Base-by-base conservation (phyloP, 35 echinoderm and acorn worm species). In the Amphiura filiformis region DNA sequence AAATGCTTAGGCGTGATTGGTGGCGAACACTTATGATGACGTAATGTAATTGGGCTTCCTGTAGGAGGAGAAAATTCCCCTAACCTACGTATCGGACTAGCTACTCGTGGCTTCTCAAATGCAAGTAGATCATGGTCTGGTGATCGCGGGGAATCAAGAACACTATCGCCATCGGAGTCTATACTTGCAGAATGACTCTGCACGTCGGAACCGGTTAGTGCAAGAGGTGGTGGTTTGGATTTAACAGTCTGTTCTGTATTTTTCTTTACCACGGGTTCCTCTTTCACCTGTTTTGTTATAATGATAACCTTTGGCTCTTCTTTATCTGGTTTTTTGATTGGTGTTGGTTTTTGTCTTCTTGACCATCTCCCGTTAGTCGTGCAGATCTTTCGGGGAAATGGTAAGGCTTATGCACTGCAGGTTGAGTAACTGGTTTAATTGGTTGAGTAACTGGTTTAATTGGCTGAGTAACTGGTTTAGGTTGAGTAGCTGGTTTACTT, bases 1-100 rank as follows among this genome's bases (percentile, higher is more conserved):
- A 85, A 35, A 70, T 88, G 82, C 40, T 96, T 96, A 0, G 94
- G 94, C 0, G 94, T 96, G 36, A 92, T 83, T 17, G 94, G 94
- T 56, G 94, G 94, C 28, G 94, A 96, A 36, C 15, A 70, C 26
- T 70, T 70, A 70, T 70, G 61, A 70, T 70, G 61, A n/a, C 61
- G 1, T 70, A 96, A 92, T 34, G 90, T 86, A 56, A 92, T 83
- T n/a, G 90, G 86, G 82, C 90, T 92, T 5, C 84, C 83, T 31
- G 76, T 76, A 65, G 94, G 94, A 33, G 93, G 91, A 4, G 86
- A 80, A 32, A 91, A 80, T 32, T 96, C 90, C n/a, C 75, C 79
- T 3, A 89, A 78, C 86, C 87, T 85, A n/a, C 86, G 92, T 12
- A 81, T 83, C 37, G 86, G 78, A 78, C 86, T 93, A 35, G 86